These are phyloP conservation scores for Oscarella lobularis DNA, from an alignment of 37 sponge, comb jelly and placozoan species.

Conservation along the genomic window DNA sequence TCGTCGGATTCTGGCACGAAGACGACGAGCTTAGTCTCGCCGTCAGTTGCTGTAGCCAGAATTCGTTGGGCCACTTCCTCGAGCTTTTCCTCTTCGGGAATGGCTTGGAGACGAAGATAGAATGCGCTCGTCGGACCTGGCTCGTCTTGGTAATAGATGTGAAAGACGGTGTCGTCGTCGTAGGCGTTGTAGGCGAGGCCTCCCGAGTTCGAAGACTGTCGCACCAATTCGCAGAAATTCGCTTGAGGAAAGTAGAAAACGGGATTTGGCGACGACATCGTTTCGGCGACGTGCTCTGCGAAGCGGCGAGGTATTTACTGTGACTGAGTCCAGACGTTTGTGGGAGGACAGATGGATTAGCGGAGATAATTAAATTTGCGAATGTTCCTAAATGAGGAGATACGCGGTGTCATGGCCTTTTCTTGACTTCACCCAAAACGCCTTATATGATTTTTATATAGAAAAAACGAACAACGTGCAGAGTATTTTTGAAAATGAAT, in stretches of 20 bases:
- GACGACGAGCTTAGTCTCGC: not conserved
- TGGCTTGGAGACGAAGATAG: not conserved
- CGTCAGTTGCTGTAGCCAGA: not conserved
- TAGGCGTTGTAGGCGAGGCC: not conserved
- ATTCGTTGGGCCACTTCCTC: not conserved
- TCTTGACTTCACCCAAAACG: no score
- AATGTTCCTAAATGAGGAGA: no score
- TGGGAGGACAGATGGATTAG: no score
- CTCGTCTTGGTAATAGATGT: not conserved
- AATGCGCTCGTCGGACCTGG: not conserved
- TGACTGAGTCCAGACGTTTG: no score
- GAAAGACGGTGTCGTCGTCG: slow-evolving; percentile 4
- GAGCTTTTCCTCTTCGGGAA: not conserved
- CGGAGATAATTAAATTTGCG: no score
- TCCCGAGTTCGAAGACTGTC: not conserved
- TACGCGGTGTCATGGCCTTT: no score
- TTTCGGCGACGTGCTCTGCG: not conserved
- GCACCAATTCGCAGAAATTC: not conserved
- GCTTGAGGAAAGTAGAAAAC: not conserved
- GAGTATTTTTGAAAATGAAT: no score
- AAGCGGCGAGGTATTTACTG: no score
- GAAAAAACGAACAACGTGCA: no score
- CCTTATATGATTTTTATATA: no score
- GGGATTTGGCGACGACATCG: not conserved
- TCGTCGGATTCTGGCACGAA: not conserved